Percentiles rank a stretch among this genome's conserved stretches.
These are phyloP conservation scores for Mimachlamys varia DNA, from an alignment of 2,888 invertebrate species.

Conservation along the genomic window DNA sequence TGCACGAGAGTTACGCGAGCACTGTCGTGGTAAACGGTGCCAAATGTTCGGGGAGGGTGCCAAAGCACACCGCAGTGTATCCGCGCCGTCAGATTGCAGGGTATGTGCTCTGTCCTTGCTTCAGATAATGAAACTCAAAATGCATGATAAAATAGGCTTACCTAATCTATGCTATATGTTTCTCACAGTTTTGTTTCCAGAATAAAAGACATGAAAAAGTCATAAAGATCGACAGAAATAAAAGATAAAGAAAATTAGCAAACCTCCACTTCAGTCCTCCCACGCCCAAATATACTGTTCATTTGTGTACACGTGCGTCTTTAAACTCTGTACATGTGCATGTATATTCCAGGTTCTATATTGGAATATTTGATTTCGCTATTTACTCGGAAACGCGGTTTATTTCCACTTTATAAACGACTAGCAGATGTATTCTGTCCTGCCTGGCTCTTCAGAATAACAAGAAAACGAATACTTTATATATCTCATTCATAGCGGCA, in stretches of 20 bases:
- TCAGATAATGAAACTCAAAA: background rate
- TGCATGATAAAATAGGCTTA: background rate
- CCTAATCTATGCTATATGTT: background rate
- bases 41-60: slow-evolving; percentile 26
- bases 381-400: too few species aligned
- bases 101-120: background rate
- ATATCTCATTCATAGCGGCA: too few species aligned
- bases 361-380: too few species aligned
- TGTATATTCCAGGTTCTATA: too few species aligned
- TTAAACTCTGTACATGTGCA: too few species aligned
- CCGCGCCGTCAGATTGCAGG: background rate
- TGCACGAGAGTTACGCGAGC: slow-evolving; percentile 27
- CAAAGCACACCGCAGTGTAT: background rate
- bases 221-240: background rate
- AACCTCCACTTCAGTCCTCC: background rate
- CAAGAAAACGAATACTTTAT: too few species aligned
- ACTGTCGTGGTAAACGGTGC: background rate
- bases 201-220: background rate
- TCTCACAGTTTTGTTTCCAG: background rate
- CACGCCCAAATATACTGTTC: background rate
- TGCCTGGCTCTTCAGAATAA: too few species aligned
- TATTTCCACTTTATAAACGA: too few species aligned
- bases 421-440: too few species aligned
- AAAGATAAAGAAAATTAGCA: background rate
- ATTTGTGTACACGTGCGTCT: background rate